Evolutionary conservation across 2,797 vertebrate genomes (phyloP).

Genomic region (Acropternis orthonyx): DNA sequence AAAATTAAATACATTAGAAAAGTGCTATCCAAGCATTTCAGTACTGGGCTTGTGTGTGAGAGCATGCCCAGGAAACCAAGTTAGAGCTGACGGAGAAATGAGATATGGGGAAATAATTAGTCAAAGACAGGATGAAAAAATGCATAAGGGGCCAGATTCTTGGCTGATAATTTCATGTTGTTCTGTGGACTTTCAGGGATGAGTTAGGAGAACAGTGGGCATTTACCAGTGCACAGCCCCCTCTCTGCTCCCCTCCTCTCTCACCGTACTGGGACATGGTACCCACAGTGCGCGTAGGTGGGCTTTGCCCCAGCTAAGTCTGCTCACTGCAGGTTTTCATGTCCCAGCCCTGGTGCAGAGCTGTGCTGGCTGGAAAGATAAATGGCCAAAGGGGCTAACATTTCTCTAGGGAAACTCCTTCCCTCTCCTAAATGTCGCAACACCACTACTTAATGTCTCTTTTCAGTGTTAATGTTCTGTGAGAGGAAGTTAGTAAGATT

Average conservation of each 20-base stretch:
- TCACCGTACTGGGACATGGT: fast-evolving
- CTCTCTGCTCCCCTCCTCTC: not conserved
- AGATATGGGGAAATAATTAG: not conserved
- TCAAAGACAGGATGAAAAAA: not conserved
- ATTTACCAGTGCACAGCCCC: not conserved
- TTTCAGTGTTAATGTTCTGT: not conserved
- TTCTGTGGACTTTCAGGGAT: not conserved
- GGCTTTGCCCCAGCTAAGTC: not conserved
- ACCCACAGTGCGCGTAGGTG: not conserved
- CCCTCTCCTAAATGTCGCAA: not conserved
- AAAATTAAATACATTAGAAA: not conserved
- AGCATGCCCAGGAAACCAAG: not conserved
- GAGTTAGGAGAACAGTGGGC: not conserved
- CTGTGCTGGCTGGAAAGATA: not conserved
- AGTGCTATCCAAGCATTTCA: not conserved
- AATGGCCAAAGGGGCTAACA: not conserved
- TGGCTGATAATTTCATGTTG: not conserved
- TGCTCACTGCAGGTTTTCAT: not conserved
- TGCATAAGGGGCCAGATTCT: not conserved
- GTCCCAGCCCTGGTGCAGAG: not conserved
- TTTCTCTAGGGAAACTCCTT: not conserved
- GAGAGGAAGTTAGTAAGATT: not conserved
- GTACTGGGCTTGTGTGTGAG: not conserved
- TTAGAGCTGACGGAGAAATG: not conserved
- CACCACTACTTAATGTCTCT: not conserved